These are phyloP conservation scores for Rhinolophus sinicus DNA, from an alignment of 2,113 vertebrate species.

Conservation along the genomic window DNA sequence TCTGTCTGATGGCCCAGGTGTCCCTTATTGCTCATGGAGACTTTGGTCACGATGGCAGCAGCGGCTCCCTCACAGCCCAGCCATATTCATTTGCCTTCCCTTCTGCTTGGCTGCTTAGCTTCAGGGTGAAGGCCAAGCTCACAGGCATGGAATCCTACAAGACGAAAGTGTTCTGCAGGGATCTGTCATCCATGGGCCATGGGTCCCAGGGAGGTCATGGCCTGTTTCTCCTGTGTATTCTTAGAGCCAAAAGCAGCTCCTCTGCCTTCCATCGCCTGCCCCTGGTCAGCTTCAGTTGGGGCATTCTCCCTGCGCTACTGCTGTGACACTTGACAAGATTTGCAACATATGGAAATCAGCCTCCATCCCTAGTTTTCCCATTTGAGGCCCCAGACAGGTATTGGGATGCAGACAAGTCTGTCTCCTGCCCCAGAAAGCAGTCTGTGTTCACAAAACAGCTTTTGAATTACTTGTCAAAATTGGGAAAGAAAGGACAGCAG, in stretches of 20 bases:
- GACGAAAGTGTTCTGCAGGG: neutral
- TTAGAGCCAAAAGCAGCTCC: neutral
- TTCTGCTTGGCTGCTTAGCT: neutral
- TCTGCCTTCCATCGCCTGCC: neutral
- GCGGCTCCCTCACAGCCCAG: fast-evolving
- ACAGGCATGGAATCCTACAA: fast-evolving
- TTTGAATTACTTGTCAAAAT: conserved; percentile 65
- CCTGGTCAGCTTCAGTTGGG: neutral
- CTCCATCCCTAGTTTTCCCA: conserved; percentile 29
- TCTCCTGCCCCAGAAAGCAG: neutral
- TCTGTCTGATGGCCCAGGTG: neutral
- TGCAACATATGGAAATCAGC: conserved; percentile 70
- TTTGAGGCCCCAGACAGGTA: conserved; percentile 56
- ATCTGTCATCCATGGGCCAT: conserved; percentile 15
- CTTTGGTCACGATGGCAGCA: fast-evolving
- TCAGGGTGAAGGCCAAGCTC: neutral
- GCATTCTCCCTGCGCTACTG: neutral
- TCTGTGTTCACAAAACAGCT: conserved; percentile 16
- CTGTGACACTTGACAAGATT: conserved; percentile 61
- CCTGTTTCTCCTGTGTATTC: conserved; percentile 4
- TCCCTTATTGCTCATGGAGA: neutral
- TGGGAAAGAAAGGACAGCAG: neutral
- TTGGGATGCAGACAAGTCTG: conserved; percentile 38
- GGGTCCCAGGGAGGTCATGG: conserved; percentile 4
- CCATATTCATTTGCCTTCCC: neutral